phyloP scores from a whole-genome alignment of 2,113 vertebrate genomes.

The Athene noctua region DNA sequence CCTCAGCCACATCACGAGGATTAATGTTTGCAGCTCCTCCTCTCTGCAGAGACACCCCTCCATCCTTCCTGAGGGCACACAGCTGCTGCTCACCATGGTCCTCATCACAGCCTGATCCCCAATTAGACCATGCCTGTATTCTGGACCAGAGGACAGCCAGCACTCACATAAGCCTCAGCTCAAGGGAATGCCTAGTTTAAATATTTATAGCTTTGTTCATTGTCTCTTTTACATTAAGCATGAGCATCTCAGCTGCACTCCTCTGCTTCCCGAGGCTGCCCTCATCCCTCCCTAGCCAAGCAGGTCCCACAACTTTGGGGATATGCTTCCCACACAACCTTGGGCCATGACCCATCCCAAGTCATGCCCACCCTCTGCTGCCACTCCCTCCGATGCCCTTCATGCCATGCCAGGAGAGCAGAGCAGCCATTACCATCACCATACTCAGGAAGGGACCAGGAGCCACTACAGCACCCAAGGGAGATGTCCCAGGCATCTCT shows the following conservation, averaged over 20 bases:
- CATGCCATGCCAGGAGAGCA: background rate
- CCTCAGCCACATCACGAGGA: background rate
- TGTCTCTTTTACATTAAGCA: background rate
- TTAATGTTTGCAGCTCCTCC: background rate
- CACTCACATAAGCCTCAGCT: background rate
- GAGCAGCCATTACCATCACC: background rate
- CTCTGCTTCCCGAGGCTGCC: background rate
- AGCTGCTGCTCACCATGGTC: background rate
- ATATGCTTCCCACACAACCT: background rate
- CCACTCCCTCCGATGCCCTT: background rate
- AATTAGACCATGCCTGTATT: too few relatives aligned
- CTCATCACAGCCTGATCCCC: background rate
- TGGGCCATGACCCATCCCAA: background rate
- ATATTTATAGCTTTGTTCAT: background rate
- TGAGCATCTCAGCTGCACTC: background rate
- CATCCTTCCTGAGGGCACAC: background rate
- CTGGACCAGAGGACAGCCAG: background rate
- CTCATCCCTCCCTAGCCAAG: background rate
- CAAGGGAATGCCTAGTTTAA: background rate
- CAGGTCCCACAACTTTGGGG: background rate
- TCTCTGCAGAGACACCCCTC: background rate
- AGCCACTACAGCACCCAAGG: background rate
- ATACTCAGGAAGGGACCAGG: background rate
- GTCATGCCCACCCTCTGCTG: background rate
- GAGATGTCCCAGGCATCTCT: background rate